Conservation (phyloP, 1,140 invertebrate genomes). For the Euglossa dilemma region DNA sequence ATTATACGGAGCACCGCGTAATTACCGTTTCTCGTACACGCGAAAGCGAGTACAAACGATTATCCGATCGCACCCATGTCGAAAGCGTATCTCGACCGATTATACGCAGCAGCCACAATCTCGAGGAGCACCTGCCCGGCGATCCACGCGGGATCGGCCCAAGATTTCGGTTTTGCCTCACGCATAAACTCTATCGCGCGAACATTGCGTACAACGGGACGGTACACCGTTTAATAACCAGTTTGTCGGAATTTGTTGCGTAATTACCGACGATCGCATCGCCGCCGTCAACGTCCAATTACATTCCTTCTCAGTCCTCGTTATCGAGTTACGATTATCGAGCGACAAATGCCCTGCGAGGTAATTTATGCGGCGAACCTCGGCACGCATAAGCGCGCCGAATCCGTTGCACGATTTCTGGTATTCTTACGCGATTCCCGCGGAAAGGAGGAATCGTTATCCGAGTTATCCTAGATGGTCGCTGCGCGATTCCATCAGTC, state of each 20-base stretch:
- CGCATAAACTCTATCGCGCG: not conserved
- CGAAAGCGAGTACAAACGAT: slow-evolving; percentile 39
- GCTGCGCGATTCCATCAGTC: not conserved
- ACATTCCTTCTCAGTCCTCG: not conserved
- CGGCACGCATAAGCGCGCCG: too few relatives aligned
- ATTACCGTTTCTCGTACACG: slow-evolving; percentile 42
- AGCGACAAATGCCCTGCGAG: not conserved
- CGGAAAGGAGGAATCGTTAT: too few relatives aligned
- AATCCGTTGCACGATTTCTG: too few relatives aligned
- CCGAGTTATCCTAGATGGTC: too few relatives aligned
- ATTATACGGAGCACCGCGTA: slow-evolving; percentile 42
- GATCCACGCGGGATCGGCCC: not conserved
- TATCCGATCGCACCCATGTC: slow-evolving; percentile 47
- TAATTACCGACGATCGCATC: not conserved
- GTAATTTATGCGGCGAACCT: not conserved
- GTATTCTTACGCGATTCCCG: too few relatives aligned
- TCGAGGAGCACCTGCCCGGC: slow-evolving; percentile 43
- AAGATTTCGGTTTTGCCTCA: not conserved
- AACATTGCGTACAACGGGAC: not conserved
- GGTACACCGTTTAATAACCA: not conserved
- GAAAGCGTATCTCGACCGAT: slow-evolving; percentile 39
- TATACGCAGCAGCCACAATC: slow-evolving; percentile 46
- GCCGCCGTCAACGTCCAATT: not conserved
- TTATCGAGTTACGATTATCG: not conserved
- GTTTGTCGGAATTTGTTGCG: not conserved